Conservation (phyloP, 2,113 vertebrate genomes). For the Tachysurus fulvidraco region DNA sequence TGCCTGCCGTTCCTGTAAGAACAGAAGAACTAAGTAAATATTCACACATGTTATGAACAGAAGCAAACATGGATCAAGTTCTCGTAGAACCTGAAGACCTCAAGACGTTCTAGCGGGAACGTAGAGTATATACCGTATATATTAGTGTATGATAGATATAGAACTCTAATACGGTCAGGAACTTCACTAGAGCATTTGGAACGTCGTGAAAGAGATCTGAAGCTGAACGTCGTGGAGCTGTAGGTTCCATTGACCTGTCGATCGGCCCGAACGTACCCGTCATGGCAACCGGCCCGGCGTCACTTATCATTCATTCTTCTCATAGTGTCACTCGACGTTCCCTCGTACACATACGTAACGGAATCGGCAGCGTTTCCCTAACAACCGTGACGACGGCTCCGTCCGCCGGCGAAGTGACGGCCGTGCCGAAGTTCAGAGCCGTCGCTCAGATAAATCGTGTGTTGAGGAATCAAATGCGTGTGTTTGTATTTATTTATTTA, state of each 20-base stretch:
- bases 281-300: neutral
- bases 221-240: neutral
- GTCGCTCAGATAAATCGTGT: conserved; percentile 3
- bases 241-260: neutral
- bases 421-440: conserved; percentile 5
- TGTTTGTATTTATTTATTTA: neutral
- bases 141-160: too few relatives aligned
- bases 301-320: neutral
- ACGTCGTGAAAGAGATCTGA: neutral
- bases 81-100: neutral
- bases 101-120: neutral
- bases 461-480: neutral
- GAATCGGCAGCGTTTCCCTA: neutral
- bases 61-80: neutral
- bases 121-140: neutral
- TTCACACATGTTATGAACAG: neutral
- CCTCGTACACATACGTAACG: neutral
- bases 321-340: neutral
- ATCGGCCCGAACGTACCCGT: neutral
- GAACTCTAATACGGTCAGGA: neutral
- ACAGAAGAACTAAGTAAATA: neutral
- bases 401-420: neutral
- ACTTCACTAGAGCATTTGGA: neutral
- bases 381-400: conserved; percentile 2
- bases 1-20: neutral